Base-by-base conservation (phyloP, 2,113 vertebrate species). In the Actenoides lindsayi region DNA sequence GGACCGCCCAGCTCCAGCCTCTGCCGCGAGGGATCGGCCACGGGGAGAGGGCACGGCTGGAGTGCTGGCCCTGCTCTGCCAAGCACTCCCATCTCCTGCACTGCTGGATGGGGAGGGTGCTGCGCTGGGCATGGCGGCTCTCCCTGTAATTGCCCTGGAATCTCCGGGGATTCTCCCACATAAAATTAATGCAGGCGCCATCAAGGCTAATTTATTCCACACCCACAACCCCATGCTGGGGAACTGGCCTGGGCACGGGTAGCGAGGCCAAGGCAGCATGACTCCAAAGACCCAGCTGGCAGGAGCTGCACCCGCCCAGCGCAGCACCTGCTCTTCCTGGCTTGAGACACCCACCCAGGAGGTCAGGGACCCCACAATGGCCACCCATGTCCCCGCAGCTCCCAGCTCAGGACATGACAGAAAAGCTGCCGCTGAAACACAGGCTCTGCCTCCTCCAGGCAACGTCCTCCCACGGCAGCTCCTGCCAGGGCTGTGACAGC, bases 151-250 rank as follows among this genome's bases (percentile, higher is more conserved):
- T 82, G 82, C 77, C 73, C 87, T 85, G 91, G 69, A 90, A 87
- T 89, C 91, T 53, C 86, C 62, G 87, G 90, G 92, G 94, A 93
- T 94, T 94, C 95, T 95, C 91, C 92, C 96, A 96, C 94, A 57
- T 20, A 13, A 87, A 96, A 96, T 95, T 82, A 96, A 94, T 65
- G 92, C 89, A 93, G 95, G 94, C 87, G 84, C 94, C 95, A 93
- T 85, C 24, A 21, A 21, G 74, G 67, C 70, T 94, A 92, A 95
- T 93, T 93, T 79, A 91, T 81, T 92, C 80, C 85, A 59, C 89
- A 6, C 87, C 90, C 89, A 79, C 83, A 63, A 53, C 89, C 12
- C 74, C 69, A 1, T n/a, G 76, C 86, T 54, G 89, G 81, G 64
- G 95, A 94, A 75, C 88, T 6, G 60, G 94, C 90, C 82, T 20